A percentile compares a stretch with the other conserved stretches of the same genome.
Evolutionary conservation across 2,113 vertebrate genomes (phyloP).

Genomic region (Pelecanoides urinatrix): DNA sequence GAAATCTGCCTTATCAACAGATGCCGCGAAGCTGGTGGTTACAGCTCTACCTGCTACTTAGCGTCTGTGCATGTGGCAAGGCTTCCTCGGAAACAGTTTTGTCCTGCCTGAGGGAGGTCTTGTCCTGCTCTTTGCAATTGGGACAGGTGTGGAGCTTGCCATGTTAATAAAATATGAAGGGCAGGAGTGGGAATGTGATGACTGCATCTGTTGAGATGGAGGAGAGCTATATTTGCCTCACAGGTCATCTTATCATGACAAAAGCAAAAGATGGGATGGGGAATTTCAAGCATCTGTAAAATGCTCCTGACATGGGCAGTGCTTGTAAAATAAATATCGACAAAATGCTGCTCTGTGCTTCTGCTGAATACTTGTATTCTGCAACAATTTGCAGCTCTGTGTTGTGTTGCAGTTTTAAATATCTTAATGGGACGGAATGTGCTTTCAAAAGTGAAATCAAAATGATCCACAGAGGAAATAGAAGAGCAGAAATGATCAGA

Average conservation of each 20-base stretch:
- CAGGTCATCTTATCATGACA: rapidly evolving
- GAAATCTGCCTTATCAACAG: neutral
- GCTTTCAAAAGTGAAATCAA: neutral
- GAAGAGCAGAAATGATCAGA: neutral
- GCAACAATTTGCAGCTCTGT: neutral
- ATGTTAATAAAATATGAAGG: rapidly evolving
- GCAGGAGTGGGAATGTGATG: neutral
- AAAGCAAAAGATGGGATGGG: neutral
- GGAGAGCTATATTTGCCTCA: neutral
- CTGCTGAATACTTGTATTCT: neutral
- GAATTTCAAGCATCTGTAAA: neutral
- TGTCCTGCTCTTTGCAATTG: neutral
- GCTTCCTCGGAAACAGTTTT: neutral
- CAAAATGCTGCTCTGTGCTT: neutral
- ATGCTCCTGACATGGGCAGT: neutral
- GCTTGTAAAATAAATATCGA: neutral
- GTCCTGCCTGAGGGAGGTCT: neutral
- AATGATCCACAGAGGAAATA: neutral
- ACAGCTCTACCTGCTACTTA: neutral
- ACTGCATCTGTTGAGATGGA: neutral
- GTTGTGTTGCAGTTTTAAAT: neutral
- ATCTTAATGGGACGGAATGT: neutral
- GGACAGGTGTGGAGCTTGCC: neutral
- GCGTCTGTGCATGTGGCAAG: neutral
- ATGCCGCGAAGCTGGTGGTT: neutral